A percentile compares a stretch with the other conserved stretches of the same genome.
Evolutionary conservation across 1,140 invertebrate genomes (phyloP).

Genomic region (Aphidius gifuensis): DNA sequence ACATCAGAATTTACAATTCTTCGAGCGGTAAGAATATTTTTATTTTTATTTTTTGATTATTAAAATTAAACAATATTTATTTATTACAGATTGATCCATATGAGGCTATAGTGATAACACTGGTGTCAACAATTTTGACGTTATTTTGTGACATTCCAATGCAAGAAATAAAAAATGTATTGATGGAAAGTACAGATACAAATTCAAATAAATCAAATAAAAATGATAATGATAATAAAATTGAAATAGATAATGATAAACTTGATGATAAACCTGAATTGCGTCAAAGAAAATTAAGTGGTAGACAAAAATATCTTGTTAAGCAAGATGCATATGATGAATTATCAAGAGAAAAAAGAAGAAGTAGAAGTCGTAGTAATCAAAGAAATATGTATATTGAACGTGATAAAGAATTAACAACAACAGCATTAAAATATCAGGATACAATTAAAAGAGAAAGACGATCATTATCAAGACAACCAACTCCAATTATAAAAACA

Average conservation of each 20-base stretch:
- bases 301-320: not conserved
- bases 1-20: constrained; percentile 57
- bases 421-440: constrained; percentile 26
- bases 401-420: constrained; percentile 16
- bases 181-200: constrained; percentile 45
- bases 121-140: constrained; percentile 48
- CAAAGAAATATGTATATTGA: constrained; percentile 23
- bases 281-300: constrained; percentile 5
- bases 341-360: constrained; percentile 4
- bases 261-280: constrained; percentile 1
- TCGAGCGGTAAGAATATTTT: constrained; percentile 52
- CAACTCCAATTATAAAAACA: constrained; percentile 23
- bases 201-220: constrained; percentile 13
- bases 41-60: constrained; percentile 15
- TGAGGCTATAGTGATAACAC: constrained; percentile 41
- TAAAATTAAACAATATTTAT: constrained; percentile 12
- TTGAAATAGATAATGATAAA: constrained; percentile 14
- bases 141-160: constrained; percentile 58
- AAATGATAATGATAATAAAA: constrained; percentile 27
- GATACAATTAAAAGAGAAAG: constrained; percentile 29
- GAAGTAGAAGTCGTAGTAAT: constrained; percentile 24
- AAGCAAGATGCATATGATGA: constrained; percentile 23
- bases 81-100: constrained; percentile 48
- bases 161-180: constrained; percentile 55
- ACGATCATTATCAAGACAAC: constrained; percentile 31